Percentiles rank a stretch among this genome's conserved stretches.
These are phyloP conservation scores for Synanthedon vespiformis DNA, from an alignment of 2,888 invertebrate genomes.

Conservation along the genomic window DNA sequence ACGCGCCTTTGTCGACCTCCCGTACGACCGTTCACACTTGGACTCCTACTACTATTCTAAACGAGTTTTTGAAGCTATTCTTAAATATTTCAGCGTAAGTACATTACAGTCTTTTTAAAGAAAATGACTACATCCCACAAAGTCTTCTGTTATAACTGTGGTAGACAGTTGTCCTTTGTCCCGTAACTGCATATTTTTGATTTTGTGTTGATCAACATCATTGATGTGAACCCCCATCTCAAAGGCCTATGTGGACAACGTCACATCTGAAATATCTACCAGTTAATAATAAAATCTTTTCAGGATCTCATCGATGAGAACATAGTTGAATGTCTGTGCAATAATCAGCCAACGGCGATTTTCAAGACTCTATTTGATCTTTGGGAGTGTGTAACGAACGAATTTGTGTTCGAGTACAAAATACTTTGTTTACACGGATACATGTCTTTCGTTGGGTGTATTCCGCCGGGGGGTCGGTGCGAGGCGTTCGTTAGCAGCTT, in stretches of 20 bases:
- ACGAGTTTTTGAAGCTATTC: constrained; percentile 37
- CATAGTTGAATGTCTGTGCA: constrained; percentile 46
- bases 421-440: constrained; percentile 69
- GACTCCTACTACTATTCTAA: constrained; percentile 51
- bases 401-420: constrained; percentile 61
- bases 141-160: no score
- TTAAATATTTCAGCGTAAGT: constrained; percentile 58
- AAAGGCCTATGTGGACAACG: no score
- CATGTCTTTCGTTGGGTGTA: constrained; percentile 55
- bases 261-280: background rate
- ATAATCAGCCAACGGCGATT: constrained; percentile 56
- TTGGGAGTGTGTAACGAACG: constrained; percentile 54
- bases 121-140: no score
- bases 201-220: no score
- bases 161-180: no score
- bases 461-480: constrained; percentile 48
- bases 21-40: constrained; percentile 22
- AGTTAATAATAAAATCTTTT: constrained; percentile 9
- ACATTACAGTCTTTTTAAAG: background rate
- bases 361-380: constrained; percentile 65
- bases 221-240: no score
- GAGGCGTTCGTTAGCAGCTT: constrained; percentile 70
- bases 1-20: constrained; percentile 25
- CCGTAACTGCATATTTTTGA: no score
- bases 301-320: constrained; percentile 42